phyloP scores from a whole-genome alignment of 2,888 invertebrate genomes.

The Hirudinaria manillensis region DNA sequence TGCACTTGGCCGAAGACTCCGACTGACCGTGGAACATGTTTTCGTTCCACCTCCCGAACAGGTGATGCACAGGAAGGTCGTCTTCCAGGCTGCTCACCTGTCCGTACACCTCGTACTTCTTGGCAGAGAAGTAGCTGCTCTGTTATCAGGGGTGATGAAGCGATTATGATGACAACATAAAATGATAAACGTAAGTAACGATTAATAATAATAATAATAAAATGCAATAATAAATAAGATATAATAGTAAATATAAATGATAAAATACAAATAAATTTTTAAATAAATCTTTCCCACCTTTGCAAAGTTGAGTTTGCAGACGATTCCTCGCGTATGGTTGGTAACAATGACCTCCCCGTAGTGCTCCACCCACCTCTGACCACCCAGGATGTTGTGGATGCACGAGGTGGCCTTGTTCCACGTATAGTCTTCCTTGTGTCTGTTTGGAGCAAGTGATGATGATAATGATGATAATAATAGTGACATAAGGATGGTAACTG shows the following conservation, averaged over 20 bases:
- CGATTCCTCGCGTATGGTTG: conserved; percentile 58
- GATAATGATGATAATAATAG: not conserved
- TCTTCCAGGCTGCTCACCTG: conserved; percentile 54
- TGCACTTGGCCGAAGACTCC: conserved; percentile 62
- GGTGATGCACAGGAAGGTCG: conserved; percentile 60
- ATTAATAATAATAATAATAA: not conserved
- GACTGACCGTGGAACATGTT: conserved; percentile 68
- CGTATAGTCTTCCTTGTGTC: conserved; percentile 66
- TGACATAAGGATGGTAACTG: not conserved
- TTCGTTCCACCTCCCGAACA: conserved; percentile 70
- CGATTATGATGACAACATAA: not conserved
- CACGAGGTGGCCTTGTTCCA: conserved; percentile 81
- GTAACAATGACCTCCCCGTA: conserved; percentile 72
- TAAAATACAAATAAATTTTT: not conserved
- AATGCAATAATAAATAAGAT: not conserved
- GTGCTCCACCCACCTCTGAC: conserved; percentile 78
- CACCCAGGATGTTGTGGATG: conserved; percentile 76
- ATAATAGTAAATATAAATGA: not conserved
- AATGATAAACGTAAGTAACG: not conserved
- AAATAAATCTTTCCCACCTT: conserved; percentile 59
- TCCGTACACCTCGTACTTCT: conserved; percentile 72
- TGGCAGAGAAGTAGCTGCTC: conserved; percentile 73
- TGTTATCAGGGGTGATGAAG: conserved; percentile 43
- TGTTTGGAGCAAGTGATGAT: conserved; percentile 40
- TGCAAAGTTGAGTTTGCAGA: conserved; percentile 72